These are phyloP conservation scores for Nannospalax galili DNA, from an alignment of 2,113 vertebrate genomes.

Conservation along the genomic window DNA sequence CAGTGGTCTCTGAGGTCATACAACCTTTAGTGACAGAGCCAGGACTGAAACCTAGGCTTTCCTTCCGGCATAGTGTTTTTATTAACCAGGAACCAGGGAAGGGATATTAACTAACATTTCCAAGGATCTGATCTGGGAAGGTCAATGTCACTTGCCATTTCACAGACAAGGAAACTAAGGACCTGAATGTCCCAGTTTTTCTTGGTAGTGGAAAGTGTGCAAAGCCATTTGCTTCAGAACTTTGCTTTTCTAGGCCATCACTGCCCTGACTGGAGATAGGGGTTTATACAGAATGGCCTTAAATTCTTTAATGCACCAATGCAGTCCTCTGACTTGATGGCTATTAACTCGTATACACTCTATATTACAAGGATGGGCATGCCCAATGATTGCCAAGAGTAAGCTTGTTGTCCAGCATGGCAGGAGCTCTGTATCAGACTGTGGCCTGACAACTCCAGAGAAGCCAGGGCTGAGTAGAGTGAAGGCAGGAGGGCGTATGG, in stretches of 20 bases:
- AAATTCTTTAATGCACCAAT: not conserved
- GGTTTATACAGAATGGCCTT: not conserved
- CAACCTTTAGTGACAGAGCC: not conserved
- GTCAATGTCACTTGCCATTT: not conserved
- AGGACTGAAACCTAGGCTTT: not conserved
- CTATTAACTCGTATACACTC: too few species aligned
- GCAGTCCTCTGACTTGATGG: not conserved
- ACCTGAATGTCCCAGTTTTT: not conserved
- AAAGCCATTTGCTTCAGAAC: not conserved
- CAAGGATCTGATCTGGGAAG: not conserved
- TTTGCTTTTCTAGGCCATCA: not conserved
- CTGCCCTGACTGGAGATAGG: not conserved
- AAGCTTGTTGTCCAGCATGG: accelerated
- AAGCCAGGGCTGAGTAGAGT: not conserved
- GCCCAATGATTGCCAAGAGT: not conserved
- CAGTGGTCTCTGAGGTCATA: not conserved
- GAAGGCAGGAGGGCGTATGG: accelerated
- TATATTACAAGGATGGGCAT: not conserved
- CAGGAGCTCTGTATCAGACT: not conserved
- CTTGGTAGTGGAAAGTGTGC: not conserved
- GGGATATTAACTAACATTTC: not conserved
- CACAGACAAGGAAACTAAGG: not conserved
- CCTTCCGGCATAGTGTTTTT: not conserved
- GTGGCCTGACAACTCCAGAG: not conserved
- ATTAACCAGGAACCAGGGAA: not conserved